phyloP scores from a whole-genome alignment of 1,140 invertebrate genomes.

The Nylanderia fulva region DNA sequence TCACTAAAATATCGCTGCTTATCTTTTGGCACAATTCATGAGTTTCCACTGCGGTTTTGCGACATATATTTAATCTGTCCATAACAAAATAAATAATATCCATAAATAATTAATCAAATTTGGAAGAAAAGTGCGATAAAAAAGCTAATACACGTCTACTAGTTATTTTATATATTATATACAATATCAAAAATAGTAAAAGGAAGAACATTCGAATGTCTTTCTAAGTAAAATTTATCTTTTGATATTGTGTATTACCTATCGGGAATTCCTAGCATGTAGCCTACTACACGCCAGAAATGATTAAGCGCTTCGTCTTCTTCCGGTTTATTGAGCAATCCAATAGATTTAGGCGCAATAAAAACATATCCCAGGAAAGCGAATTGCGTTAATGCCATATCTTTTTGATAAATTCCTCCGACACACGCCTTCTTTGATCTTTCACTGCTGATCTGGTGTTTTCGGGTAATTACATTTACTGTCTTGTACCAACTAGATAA shows the following conservation, averaged over 20 bases:
- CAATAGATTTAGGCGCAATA: constrained; percentile 87
- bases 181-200: not conserved
- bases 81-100: no score
- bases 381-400: constrained; percentile 93
- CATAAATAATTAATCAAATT: not conserved
- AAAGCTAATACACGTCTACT: not conserved
- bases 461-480: constrained; percentile 87
- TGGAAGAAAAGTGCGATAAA: not conserved
- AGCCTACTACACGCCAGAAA: constrained; percentile 92
- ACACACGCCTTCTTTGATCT: constrained; percentile 76
- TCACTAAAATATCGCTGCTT: constrained; percentile 47
- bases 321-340: constrained; percentile 84
- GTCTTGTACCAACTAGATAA: constrained; percentile 84
- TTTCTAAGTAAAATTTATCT: not conserved
- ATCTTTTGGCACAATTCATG: constrained; percentile 68
- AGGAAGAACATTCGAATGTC: not conserved
- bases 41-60: constrained; percentile 73
- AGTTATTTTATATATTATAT: not conserved
- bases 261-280: constrained; percentile 92
- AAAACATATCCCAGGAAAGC: constrained; percentile 92
- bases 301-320: constrained; percentile 90
- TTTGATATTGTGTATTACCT: constrained; percentile 82
- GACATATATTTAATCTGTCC: constrained; percentile 75
- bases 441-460: constrained; percentile 86
- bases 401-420: constrained; percentile 88